Conservation (phyloP, 2,113 vertebrate genomes). For the Sylvicapra grimmia region DNA sequence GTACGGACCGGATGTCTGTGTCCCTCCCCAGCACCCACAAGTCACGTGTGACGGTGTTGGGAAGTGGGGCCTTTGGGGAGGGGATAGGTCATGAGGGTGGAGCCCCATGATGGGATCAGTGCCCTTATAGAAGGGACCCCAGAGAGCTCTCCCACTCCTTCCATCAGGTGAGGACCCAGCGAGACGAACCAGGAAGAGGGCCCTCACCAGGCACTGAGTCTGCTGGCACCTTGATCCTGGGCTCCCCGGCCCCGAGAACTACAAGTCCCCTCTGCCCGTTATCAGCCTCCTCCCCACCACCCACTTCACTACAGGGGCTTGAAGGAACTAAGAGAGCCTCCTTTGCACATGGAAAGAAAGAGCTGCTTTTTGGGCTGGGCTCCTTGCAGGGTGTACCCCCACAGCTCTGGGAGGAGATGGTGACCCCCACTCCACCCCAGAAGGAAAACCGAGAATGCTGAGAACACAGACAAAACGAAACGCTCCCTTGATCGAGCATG, state of each 20-base stretch:
- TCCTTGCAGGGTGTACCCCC: neutral
- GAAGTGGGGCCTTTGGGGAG: neutral
- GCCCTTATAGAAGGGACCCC: neutral
- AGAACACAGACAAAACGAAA: neutral
- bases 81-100: no score
- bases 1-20: rapidly evolving
- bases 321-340: neutral
- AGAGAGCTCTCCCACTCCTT: rapidly evolving
- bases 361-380: neutral
- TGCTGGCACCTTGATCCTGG: neutral
- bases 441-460: neutral
- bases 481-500: rapidly evolving
- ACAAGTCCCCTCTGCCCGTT: rapidly evolving
- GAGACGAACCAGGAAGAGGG: neutral
- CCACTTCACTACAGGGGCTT: rapidly evolving
- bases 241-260: no score
- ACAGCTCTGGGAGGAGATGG: neutral
- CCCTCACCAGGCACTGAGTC: neutral
- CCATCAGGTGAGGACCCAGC: no score
- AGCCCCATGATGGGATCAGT: neutral
- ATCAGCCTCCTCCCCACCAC: neutral
- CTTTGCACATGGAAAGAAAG: neutral
- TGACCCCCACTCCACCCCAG: neutral
- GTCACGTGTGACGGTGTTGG: rapidly evolving
- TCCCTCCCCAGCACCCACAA: neutral